Conservation (phyloP, 2,888 invertebrate genomes). For the Erebia ligea region DNA sequence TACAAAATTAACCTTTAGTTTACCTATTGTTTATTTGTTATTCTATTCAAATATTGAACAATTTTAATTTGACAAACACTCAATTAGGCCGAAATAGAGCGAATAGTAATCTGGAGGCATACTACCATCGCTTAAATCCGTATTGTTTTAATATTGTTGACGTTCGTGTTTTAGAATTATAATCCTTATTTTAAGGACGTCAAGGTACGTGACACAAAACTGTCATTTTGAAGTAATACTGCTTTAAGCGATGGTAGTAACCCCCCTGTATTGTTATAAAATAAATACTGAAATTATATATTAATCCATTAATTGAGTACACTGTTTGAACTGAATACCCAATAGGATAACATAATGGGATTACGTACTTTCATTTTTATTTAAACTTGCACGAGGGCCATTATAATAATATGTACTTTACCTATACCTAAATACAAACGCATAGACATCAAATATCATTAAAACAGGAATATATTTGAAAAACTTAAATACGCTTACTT, state of each 20-base stretch:
- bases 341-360: background rate
- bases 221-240: too few species aligned
- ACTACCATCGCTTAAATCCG: too few species aligned
- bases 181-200: too few species aligned
- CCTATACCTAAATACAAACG: too few species aligned
- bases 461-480: too few species aligned
- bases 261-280: background rate
- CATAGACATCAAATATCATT: too few species aligned
- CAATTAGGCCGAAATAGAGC: slow-evolving; percentile 4
- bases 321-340: background rate
- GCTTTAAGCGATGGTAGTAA: too few species aligned
- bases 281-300: slow-evolving; percentile 9
- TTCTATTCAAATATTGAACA: slow-evolving; percentile 6
- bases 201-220: too few species aligned
- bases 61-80: background rate
- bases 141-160: too few species aligned
- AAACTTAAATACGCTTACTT: too few species aligned
- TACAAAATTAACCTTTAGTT: background rate
- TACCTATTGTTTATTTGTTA: background rate
- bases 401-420: background rate
- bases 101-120: background rate
- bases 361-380: background rate
- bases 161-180: too few species aligned
- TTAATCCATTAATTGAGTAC: slow-evolving; percentile 6
- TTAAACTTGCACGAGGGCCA: background rate